These are phyloP conservation scores for Macheiramphus alcinus DNA, from an alignment of 2,113 vertebrate genomes.

Conservation along the genomic window DNA sequence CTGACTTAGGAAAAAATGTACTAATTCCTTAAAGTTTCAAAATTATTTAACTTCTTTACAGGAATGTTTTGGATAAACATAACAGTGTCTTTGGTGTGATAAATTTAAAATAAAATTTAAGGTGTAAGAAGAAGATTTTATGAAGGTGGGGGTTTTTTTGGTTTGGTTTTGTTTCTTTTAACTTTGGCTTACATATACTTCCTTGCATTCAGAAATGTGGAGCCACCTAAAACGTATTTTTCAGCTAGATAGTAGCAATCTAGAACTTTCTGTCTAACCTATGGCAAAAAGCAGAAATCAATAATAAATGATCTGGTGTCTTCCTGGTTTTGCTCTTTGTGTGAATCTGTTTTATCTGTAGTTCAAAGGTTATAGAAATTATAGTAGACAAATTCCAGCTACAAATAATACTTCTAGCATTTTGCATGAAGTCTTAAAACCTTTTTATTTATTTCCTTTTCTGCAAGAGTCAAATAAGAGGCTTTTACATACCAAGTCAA, in stretches of 20 bases:
- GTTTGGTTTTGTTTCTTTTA: neutral
- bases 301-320: neutral
- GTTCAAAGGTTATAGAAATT: slow-evolving; percentile 53
- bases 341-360: neutral
- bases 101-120: neutral
- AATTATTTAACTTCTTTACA: neutral
- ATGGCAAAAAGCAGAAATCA: neutral
- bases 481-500: neutral
- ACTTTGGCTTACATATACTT: neutral
- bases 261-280: neutral
- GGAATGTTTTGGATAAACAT: neutral
- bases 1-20: neutral
- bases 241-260: neutral
- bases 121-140: neutral
- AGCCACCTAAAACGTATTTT: neutral
- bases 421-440: slow-evolving; percentile 57
- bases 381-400: slow-evolving; percentile 47
- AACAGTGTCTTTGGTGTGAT: neutral
- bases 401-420: slow-evolving; percentile 16
- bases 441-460: slow-evolving; percentile 54
- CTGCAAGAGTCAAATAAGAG: slow-evolving; percentile 42
- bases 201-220: neutral
- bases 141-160: neutral
- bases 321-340: slow-evolving; percentile 7
- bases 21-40: neutral